These are phyloP conservation scores for Puntigrus tetrazona DNA, from an alignment of 2,113 vertebrate species.

Conservation along the genomic window DNA sequence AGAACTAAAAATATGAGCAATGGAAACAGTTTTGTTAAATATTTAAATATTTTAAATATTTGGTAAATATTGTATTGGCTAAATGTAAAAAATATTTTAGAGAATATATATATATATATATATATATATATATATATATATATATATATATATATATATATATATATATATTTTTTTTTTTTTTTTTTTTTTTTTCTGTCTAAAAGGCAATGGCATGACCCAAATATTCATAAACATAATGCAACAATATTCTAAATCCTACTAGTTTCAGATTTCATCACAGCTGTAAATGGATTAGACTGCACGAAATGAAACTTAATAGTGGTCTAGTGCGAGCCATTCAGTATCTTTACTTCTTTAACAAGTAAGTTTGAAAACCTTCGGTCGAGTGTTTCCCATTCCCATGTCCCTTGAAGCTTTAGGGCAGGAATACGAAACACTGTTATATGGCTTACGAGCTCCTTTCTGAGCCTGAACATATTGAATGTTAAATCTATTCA, in stretches of 20 bases:
- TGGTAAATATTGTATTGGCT: too few relatives aligned
- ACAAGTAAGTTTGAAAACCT: not conserved
- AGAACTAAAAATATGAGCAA: too few relatives aligned
- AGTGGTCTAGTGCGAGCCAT: not conserved
- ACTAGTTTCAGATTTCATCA: not conserved
- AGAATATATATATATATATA: too few relatives aligned
- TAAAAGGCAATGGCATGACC: not conserved
- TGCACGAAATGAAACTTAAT: not conserved
- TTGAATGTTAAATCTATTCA: not conserved
- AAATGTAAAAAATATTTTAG: too few relatives aligned
- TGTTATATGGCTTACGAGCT: not conserved
- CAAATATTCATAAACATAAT: not conserved
- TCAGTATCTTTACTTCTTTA: not conserved
- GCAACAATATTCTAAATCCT: not conserved
- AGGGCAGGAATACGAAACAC: not conserved
- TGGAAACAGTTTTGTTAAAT: too few relatives aligned
- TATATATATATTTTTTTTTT: too few relatives aligned
- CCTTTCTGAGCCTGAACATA: slow-evolving; percentile 3
- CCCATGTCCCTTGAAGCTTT: not conserved
- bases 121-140: too few relatives aligned
- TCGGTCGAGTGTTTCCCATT: not conserved
- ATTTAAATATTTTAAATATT: too few relatives aligned
- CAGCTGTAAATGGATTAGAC: not conserved
- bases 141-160: too few relatives aligned
- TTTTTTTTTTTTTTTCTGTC: not conserved